Evolutionary conservation across 2,113 vertebrate species (phyloP), one percentile per base, ranked within the genome.

Genomic region (Pelvicachromis taeniatus): DNA sequence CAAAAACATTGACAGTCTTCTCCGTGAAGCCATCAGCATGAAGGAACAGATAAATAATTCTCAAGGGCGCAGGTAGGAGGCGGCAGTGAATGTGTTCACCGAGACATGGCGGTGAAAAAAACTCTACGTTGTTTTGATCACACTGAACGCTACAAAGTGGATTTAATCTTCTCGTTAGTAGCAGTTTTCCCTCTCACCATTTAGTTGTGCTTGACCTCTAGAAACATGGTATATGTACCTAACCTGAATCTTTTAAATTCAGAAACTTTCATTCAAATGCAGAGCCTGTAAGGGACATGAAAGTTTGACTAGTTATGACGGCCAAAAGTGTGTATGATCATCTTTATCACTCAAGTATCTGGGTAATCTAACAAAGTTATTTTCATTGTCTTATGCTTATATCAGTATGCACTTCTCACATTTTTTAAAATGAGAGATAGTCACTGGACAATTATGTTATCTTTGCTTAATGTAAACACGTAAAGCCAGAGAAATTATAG

Each of bases 1-100:
- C 96, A 97, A 96, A 94, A 99, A 97, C 85, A 97, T 99, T 0
- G 98, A 99, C 59, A 90, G 96, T 9, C 95, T 99, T 45, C 97
- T 99, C 14, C 88, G 96, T 4, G 97, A 97, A 3, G 95, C 97
- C 93, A 97, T 97, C 75, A 94, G 92, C 86, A 87, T 97, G 82
- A 98, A 97, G 89, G 97, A 98, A 6, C 97, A 97, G 93, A 97
- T 99, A 77, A 96, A 94, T 9, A 77, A 88, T 2, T 78, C 95
- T 6, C 98, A 97, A 94, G 96, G 97, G 89, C 97, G 97, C 93
- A 98, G 98, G 97, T 99, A 97, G 82, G 92, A 90, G 85, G 81
- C 84, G 86, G 82, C 75, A 79, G 33, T 79, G 56, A 82, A 54
- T 70, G 29, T 16, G 14, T 26, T 50, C 19, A 85, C 23, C 21